Evolutionary conservation across 2,113 vertebrate species (phyloP), one percentile per base, ranked within the genome.

Genomic region (Scomber japonicus): DNA sequence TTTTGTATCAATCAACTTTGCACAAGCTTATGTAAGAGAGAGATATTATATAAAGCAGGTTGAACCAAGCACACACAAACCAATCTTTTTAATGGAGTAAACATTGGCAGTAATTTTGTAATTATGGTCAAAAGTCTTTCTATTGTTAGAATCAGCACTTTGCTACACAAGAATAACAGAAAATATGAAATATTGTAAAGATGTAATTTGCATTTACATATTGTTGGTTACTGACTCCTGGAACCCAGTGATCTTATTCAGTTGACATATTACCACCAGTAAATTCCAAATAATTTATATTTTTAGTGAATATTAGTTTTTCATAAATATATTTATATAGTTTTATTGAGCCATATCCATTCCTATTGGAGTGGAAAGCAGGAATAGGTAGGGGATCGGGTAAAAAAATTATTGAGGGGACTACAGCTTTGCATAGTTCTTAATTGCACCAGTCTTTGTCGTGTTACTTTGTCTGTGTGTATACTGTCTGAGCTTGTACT

Each of bases 21-120:
- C 24, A 63, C 66, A 53, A 24, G 49, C 49, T 70, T 59, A 71
- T 40, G 19, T 68, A 57, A 66, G 19, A 50, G 45, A n/a, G 35
- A 54, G 2, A 55, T 21, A 30, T 84, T 82, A 82, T 27, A 48
- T 64, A 82, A 79, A 75, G n/a, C 13, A 59, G 61, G 56, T 21
- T 57, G 40, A 65, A 49, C 56, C 7, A n/a, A 35, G 35, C 65
- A 1, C 46, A 53, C 78, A 44, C 48, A 11, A 35, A 50, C 46
- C 68, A 82, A 1, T 16, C n/a, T 54, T 7, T 64, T 9, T 77
- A 80, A 90, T 86, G 75, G 68, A 74, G 60, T 1, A 51, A 0
- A 51, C 1, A 35, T 59, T 17, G 40, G 0, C 24, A 1, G 5
- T 31, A 57, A 44, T 17, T 65, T 21, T 65, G 10, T 74, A 46